Percentiles rank a stretch among this genome's conserved stretches.
phyloP scores from a whole-genome alignment of 2,797 vertebrate species.

The Eurystomus glaucurus region DNA sequence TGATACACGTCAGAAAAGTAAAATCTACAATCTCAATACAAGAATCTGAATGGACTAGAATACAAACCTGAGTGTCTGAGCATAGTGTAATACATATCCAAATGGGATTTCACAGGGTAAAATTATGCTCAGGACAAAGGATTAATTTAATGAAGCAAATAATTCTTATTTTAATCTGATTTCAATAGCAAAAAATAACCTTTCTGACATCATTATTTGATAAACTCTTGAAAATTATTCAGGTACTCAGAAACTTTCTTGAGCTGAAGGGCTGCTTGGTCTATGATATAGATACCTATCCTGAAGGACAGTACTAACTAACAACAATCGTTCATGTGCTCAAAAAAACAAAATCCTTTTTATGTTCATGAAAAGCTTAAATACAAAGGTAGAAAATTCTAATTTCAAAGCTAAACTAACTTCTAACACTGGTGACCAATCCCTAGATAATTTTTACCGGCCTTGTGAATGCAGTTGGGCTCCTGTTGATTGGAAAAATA shows the following conservation, averaged over 20 bases:
- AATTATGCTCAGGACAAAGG: not conserved
- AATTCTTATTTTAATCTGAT: not conserved
- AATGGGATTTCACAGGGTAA: not conserved
- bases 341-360: not conserved
- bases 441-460: not conserved
- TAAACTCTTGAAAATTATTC: not conserved
- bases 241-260: not conserved
- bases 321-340: not conserved
- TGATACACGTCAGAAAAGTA: not conserved
- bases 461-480: not conserved
- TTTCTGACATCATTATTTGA: not conserved
- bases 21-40: not conserved
- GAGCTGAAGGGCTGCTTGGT: not conserved
- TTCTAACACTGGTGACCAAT: not conserved
- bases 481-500: not conserved
- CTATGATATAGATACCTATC: not conserved
- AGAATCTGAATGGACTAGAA: not conserved
- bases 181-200: not conserved
- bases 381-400: not conserved
- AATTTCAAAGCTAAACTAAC: not conserved
- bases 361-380: not conserved
- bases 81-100: not conserved
- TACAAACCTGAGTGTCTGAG: not conserved
- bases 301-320: not conserved
- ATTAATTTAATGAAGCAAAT: not conserved